These are phyloP conservation scores for Atta colombica DNA, from an alignment of 1,140 invertebrate genomes.

Conservation along the genomic window DNA sequence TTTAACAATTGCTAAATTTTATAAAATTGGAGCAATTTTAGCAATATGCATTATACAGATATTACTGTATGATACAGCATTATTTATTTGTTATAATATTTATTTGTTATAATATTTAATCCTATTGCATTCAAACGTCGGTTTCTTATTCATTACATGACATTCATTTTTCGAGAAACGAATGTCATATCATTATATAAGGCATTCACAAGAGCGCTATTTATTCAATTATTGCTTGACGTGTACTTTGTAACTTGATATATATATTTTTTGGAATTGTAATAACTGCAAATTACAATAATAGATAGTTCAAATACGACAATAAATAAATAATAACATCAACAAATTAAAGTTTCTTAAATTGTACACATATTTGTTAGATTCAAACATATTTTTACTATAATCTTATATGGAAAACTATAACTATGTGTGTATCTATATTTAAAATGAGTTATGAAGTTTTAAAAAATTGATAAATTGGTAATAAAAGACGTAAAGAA, in stretches of 20 bases:
- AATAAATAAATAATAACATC: neutral
- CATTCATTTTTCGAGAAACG: neutral
- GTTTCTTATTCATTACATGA: slow-evolving; percentile 9
- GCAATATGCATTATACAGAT: no score
- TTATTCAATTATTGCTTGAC: neutral
- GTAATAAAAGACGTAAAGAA: neutral
- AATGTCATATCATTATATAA: neutral
- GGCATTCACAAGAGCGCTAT: neutral
- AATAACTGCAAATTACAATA: slow-evolving; percentile 5
- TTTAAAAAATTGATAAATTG: neutral
- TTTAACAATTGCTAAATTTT: no score
- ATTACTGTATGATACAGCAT: no score
- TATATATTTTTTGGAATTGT: neutral
- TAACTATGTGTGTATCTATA: neutral
- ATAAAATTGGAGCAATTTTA: no score
- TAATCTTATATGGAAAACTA: neutral
- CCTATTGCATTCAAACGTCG: neutral
- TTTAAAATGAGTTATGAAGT: neutral
- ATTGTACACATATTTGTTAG: neutral
- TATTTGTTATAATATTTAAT: neutral
- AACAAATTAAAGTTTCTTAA: neutral
- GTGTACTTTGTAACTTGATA: neutral
- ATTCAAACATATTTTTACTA: neutral
- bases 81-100: neutral
- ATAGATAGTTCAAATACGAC: neutral